Evolutionary conservation across 2,797 vertebrate species (phyloP).

Genomic region (Perodicticus potto): DNA sequence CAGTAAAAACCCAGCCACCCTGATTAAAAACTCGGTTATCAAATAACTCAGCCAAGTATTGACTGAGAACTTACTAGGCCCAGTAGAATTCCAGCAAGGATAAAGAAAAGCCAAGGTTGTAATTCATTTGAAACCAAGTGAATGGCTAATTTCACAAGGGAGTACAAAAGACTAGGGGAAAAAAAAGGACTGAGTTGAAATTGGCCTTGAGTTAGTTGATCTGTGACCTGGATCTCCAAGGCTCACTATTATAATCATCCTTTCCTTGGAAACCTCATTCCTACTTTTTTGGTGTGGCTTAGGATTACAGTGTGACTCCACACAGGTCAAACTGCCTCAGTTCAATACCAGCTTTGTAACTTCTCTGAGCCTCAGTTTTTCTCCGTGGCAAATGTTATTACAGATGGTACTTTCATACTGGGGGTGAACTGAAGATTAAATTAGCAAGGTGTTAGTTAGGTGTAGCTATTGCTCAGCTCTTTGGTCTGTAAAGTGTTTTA

Average conservation of each 20-base stretch:
- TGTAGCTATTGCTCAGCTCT: neutral
- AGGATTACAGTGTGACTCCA: neutral
- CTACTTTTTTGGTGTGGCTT: neutral
- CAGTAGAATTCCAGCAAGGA: neutral
- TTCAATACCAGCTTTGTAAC: neutral
- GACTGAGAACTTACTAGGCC: neutral
- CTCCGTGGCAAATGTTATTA: neutral
- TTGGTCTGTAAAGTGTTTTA: neutral
- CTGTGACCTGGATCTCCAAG: neutral
- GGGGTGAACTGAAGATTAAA: neutral
- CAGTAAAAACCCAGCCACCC: neutral
- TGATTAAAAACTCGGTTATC: neutral
- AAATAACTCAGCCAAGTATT: neutral
- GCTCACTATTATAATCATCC: neutral
- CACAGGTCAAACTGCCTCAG: neutral
- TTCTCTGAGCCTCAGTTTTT: neutral
- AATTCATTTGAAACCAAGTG: neutral
- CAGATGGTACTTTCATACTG: neutral
- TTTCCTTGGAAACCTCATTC: neutral
- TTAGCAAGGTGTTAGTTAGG: neutral
- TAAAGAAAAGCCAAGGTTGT: neutral
- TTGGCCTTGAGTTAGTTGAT: neutral
- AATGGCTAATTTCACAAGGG: neutral
- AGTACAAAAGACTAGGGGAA: neutral
- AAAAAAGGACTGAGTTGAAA: neutral